A percentile compares a stretch with the other conserved stretches of the same genome.
phyloP scores from a whole-genome alignment of 2,113 vertebrate genomes.

The Onychostruthus taczanowskii region DNA sequence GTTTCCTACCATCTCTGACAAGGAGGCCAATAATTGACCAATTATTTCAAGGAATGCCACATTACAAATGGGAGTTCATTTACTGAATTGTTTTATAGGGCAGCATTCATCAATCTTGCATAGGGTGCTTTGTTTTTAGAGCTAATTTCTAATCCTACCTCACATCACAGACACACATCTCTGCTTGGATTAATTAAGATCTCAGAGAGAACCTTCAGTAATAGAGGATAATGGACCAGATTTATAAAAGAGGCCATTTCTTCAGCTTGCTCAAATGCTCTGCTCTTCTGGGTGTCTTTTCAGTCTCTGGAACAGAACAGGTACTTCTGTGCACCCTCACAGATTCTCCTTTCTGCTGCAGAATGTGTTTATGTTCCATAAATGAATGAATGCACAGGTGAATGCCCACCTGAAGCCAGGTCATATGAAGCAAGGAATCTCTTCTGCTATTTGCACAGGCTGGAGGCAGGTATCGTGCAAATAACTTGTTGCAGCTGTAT shows the following conservation, averaged over 20 bases:
- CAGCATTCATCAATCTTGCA: not conserved
- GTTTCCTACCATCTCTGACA: not conserved
- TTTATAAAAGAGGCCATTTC: not conserved
- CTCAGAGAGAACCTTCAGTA: not conserved
- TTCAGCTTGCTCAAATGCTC: not conserved
- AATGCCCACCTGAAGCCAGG: not conserved
- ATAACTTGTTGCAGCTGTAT: conserved; percentile 11
- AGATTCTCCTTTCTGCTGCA: not conserved
- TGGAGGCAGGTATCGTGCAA: not conserved
- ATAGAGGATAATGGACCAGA: not conserved
- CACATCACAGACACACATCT: conserved; percentile 3
- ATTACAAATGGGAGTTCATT: conserved; percentile 1
- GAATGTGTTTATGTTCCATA: not conserved
- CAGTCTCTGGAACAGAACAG: not conserved
- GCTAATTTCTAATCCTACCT: conserved; percentile 35
- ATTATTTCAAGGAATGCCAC: conserved; percentile 6
- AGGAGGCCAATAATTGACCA: not conserved
- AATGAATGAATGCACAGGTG: not conserved
- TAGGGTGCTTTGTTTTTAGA: conserved; percentile 4
- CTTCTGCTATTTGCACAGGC: conserved; percentile 5
- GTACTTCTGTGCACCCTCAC: not conserved
- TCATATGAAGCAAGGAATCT: not conserved
- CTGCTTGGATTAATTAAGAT: conserved; percentile 32
- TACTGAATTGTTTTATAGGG: conserved; percentile 1
- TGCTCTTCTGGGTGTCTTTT: not conserved